Evolutionary conservation across 2,113 vertebrate species (phyloP).

Genomic region (Melanocharis versteri): DNA sequence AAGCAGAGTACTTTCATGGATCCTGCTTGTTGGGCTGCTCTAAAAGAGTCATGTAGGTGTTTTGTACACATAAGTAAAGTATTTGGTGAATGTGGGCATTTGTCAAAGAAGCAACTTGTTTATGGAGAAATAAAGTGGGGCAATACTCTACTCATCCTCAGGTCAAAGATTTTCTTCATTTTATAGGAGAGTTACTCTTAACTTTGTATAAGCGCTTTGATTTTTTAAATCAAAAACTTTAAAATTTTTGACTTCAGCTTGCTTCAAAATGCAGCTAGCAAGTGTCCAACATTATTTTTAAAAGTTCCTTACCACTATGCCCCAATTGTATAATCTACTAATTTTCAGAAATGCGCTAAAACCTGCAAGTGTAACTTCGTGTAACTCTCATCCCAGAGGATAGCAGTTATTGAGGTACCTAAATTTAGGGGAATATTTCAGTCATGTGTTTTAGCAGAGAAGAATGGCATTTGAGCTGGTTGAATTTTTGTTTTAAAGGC

Average conservation of each 20-base stretch:
- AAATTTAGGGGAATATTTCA: neutral
- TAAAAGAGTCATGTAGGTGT: neutral
- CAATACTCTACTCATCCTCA: neutral
- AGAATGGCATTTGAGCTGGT: neutral
- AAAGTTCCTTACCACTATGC: neutral
- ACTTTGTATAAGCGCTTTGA: neutral
- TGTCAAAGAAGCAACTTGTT: neutral
- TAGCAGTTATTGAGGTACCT: neutral
- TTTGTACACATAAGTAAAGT: neutral
- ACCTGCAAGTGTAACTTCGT: neutral
- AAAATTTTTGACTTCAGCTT: neutral
- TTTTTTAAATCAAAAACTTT: too few relatives aligned
- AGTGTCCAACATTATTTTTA: neutral
- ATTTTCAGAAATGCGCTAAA: neutral
- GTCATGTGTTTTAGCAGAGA: neutral
- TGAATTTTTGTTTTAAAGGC: neutral
- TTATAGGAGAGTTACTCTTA: neutral
- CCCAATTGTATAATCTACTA: neutral
- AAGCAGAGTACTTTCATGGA: neutral
- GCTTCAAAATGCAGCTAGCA: neutral
- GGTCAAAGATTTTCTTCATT: neutral
- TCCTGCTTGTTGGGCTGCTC: rapidly evolving
- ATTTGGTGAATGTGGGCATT: neutral
- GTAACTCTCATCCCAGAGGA: neutral
- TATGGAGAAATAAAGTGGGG: neutral